Evolutionary conservation across 2,797 vertebrate species (phyloP), one percentile per base, ranked within the genome.

Genomic region (Gymnocypris eckloni): DNA sequence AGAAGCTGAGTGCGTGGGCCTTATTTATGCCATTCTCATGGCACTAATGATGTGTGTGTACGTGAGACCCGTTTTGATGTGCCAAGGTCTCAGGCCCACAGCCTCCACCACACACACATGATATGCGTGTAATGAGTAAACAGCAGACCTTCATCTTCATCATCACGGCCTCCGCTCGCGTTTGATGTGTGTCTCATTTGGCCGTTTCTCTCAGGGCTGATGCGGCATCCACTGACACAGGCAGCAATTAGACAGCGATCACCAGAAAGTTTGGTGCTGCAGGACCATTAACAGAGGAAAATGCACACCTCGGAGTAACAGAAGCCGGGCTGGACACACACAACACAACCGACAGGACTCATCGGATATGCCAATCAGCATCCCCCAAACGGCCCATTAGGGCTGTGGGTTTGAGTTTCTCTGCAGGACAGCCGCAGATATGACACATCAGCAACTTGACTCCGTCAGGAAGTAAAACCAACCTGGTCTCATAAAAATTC

Each of bases 321-420:
- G 73, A 85, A 64, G 71, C 75, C 15, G 52, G 73, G 84, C 37
- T 59, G 72, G 86, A 80, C 70, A 83, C 70, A 66, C 64, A 82
- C 33, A 81, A 67, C 82, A 80, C 50, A 71, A 59, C 64, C 13
- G 56, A 83, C 76, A 85, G 61, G 76, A 64, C 81, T 87, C 77
- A 79, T 56, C 76, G 83, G 80, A 84, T 85, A 89, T 86, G 89
- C 92, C 94, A 95, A 94, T 96, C 95, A 95, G 91, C 88, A 89
- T 87, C 89, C 91, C 90, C 91, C 91, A 92, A 93, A 94, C 89
- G 91, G 61, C 61, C 87, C 87, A 90, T 90, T 88, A 90, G 83
- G 83, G 84, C 54, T 70, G 82, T 64, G 69, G 86, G 86, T 88
- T 86, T 71, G 48, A 64, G n/a, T 73, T 78, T 82, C 82, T 86